phyloP scores from a whole-genome alignment of 2,113 vertebrate species.

The Trogon surrucura region DNA sequence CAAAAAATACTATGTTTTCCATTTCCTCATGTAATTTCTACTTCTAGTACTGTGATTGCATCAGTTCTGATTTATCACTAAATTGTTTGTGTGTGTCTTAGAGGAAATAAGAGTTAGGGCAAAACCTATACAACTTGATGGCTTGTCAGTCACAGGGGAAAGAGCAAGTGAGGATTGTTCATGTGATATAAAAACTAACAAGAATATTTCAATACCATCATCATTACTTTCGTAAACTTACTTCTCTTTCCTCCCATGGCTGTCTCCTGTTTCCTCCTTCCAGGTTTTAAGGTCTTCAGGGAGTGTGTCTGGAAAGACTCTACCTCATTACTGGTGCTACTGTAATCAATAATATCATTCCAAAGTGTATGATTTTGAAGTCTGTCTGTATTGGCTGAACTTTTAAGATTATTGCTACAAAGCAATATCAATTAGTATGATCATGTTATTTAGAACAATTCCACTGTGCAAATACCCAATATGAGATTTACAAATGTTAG shows the following conservation, averaged over 20 bases:
- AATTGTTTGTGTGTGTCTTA: background rate
- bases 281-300: background rate
- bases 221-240: background rate
- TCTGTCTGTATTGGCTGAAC: background rate
- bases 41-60: background rate
- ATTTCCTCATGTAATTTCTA: background rate
- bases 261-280: too few species aligned
- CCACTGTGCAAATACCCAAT: background rate
- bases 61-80: background rate
- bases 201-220: background rate
- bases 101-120: background rate
- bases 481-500: background rate
- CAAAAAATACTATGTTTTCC: background rate
- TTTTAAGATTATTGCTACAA: background rate
- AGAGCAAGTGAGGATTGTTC: background rate
- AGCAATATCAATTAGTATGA: background rate
- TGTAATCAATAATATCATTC: background rate
- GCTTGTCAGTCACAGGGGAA: background rate
- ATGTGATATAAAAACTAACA: background rate
- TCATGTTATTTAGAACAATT: background rate
- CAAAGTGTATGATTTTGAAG: background rate
- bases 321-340: background rate
- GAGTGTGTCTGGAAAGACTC: background rate
- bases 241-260: background rate
- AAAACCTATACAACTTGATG: background rate